A percentile compares a stretch with the other conserved stretches of the same genome.
Evolutionary conservation across 2,113 vertebrate genomes (phyloP).

Genomic region (Podiceps cristatus): DNA sequence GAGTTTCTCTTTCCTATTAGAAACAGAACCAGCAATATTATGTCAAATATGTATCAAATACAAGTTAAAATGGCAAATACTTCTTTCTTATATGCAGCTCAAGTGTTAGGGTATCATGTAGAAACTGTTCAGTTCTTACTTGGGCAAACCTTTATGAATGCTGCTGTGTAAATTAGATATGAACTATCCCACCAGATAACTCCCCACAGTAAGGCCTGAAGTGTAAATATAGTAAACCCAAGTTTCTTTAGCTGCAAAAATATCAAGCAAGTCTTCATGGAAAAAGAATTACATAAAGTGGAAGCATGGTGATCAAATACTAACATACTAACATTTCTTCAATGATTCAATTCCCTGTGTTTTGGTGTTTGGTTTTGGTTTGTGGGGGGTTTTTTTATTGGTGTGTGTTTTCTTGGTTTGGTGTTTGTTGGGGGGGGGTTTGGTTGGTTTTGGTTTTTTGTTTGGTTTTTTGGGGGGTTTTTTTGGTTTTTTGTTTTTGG

Average conservation of each 20-base stretch:
- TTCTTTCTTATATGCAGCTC: neutral
- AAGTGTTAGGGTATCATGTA: neutral
- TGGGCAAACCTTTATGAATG: neutral
- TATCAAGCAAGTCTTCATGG: neutral
- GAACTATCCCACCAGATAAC: neutral
- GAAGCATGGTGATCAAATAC: neutral
- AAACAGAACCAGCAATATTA: slow-evolving; percentile 54
- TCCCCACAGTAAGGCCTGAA: neutral
- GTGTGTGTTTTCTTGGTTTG: no score
- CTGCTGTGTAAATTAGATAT: neutral
- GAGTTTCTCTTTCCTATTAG: slow-evolving; percentile 87
- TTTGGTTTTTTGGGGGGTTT: no score
- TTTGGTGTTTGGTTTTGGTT: no score
- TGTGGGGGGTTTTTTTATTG: no score
- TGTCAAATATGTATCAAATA: slow-evolving; percentile 31
- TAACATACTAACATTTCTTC: neutral
- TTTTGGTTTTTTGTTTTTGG: no score
- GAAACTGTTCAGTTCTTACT: neutral
- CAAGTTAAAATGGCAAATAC: neutral
- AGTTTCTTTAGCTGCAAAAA: neutral
- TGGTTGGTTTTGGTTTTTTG: no score
- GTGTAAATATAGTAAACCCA: neutral
- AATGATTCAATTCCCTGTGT: neutral
- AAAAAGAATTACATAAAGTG: neutral
- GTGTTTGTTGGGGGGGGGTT: no score